phyloP scores from a whole-genome alignment of 2,797 vertebrate genomes.

The Urosaurus nigricauda region DNA sequence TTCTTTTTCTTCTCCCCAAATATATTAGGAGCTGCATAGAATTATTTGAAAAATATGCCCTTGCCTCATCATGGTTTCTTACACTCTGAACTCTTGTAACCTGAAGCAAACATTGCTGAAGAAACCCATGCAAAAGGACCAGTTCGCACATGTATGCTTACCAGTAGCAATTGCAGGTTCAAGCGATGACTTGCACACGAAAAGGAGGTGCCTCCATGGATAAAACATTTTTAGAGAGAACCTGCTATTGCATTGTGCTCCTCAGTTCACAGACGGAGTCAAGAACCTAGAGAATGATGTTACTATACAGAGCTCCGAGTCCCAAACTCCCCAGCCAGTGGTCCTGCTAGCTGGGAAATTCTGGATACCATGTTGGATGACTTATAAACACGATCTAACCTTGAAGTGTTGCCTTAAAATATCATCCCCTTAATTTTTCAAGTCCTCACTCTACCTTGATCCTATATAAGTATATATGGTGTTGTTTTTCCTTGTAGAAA shows the following conservation, averaged over 20 bases:
- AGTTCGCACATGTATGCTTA: background rate
- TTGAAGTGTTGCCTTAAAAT: conserved; percentile 3
- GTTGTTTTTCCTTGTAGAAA: background rate
- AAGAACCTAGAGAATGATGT: background rate
- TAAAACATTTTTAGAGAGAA: background rate
- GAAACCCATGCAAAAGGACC: background rate
- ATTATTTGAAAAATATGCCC: background rate
- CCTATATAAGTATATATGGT: background rate
- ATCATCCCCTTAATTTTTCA: background rate
- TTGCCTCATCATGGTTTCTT: background rate
- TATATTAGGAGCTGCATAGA: background rate
- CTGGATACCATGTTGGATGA: background rate
- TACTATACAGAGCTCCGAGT: too few species aligned
- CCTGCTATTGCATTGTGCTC: background rate
- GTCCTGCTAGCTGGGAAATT: too few species aligned
- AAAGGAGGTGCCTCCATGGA: background rate
- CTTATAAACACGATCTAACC: background rate
- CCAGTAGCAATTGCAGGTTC: background rate
- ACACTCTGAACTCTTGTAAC: background rate
- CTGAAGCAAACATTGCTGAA: background rate
- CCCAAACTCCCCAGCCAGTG: too few species aligned
- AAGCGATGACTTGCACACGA: background rate
- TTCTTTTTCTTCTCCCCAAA: background rate
- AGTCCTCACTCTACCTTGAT: background rate
- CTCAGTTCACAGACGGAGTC: background rate